phyloP scores from a whole-genome alignment of 1,140 invertebrate species.

The Adelges cooleyi region DNA sequence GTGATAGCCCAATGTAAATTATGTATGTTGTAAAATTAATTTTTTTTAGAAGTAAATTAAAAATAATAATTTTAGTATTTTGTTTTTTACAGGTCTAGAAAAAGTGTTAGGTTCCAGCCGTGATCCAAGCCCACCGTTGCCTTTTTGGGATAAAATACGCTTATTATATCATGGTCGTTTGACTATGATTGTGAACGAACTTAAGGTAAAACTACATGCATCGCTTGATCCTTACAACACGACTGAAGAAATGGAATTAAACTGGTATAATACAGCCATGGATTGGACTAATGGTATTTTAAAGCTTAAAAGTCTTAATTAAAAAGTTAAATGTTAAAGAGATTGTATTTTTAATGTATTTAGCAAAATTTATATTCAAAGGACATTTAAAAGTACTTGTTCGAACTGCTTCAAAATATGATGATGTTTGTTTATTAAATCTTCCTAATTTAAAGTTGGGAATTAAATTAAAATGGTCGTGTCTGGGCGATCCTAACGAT shows the following conservation, averaged over 20 bases:
- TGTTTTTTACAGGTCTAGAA: conserved; percentile 53
- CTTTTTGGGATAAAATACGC: conserved; percentile 96
- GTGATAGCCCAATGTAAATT: conserved; percentile 91
- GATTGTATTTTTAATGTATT: conserved; percentile 34
- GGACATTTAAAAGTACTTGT: conserved; percentile 80
- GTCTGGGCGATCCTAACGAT: conserved; percentile 84
- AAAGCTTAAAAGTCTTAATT: too few species aligned
- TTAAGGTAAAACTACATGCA: conserved; percentile 82
- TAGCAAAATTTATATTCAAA: conserved; percentile 71
- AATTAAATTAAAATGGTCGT: conserved; percentile 75
- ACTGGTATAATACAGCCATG: conserved; percentile 81
- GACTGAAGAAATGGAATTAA: conserved; percentile 96
- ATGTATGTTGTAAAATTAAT: conserved; percentile 44
- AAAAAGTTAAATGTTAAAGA: too few species aligned
- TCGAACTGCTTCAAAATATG: conserved; percentile 94
- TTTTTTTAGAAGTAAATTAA: too few species aligned
- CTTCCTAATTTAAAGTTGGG: conserved; percentile 77
- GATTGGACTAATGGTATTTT: conserved; percentile 87
- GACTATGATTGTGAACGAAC: conserved; percentile 70
- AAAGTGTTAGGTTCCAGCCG: conserved; percentile 73
- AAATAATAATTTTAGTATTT: neutral
- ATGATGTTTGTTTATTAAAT: conserved; percentile 85
- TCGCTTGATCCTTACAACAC: conserved; percentile 96
- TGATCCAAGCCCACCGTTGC: conserved; percentile 85
- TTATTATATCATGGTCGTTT: conserved; percentile 84